Evolutionary conservation across 2,113 vertebrate species (phyloP), one percentile per base, ranked within the genome.

Genomic region (Perognathus longimembris): DNA sequence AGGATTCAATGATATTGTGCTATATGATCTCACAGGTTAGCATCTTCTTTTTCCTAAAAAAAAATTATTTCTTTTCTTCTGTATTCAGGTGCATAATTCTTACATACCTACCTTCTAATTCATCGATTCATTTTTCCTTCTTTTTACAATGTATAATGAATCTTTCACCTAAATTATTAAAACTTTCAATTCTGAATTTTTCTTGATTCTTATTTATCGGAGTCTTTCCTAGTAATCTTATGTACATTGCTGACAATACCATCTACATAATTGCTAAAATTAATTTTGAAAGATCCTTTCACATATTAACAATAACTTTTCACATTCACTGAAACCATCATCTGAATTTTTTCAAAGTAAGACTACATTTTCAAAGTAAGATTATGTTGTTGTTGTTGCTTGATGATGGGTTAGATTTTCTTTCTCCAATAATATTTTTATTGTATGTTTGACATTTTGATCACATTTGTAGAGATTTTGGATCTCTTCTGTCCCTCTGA

Each of bases 171-270:
- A 54, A 59, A 36, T 74, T 38, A 69, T 15, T 82, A 36, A 42
- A 34, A 8, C 54, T 90, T 90, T 75, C 45, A 79, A 17, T 74
- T 15, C 78, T 90, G 11, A 79, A 83, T 92, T 79, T 86, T 6
- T 78, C 36, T 67, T 54, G 21, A 63, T 66, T 85, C 15, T 67
- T 84, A 17, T 59, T 87, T 84, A n/a, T 21, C 74, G 45, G 54
- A 45, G 45, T 45, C 8, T 45, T 45, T 36, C 71, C n/a, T 8
- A 22, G 45, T 81, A 45, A 1, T 45, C 45, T 45, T 45, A 45
- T 45, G 12, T 26, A 10, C 17, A 78, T 91, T 73, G 8, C 21
- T 45, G 0, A 69, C 2, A 64, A 32, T 5, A 17, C 15, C 78
- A 15, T n/a, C 40, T 54, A 17, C 24, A 71, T 54, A 67, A 6